Conservation (phyloP, 1,140 invertebrate genomes). For the Platyscapa corneri region DNA sequence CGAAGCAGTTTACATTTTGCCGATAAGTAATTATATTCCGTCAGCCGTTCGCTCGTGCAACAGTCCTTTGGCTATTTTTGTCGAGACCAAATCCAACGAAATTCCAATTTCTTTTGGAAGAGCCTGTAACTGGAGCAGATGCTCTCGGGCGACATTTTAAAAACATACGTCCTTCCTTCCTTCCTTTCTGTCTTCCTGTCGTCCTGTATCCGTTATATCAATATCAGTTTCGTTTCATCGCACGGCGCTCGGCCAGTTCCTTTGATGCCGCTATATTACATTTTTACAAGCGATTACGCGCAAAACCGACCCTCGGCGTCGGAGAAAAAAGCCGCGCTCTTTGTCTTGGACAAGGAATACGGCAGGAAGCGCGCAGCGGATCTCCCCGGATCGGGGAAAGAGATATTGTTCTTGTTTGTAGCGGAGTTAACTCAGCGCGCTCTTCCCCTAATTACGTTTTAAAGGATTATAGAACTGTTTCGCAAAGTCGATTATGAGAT, state of each 20-base stretch:
- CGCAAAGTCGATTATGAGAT: constrained; percentile 70
- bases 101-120: too few relatives aligned
- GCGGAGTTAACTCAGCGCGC: constrained; percentile 62
- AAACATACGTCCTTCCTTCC: background rate
- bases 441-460: constrained; percentile 57
- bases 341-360: background rate
- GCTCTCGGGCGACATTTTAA: too few relatives aligned
- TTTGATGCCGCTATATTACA: constrained; percentile 70
- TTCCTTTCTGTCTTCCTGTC: too few relatives aligned
- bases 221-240: constrained; percentile 60
- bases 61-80: too few relatives aligned
- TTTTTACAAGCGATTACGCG: constrained; percentile 68
- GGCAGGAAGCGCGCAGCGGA: background rate
- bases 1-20: too few relatives aligned
- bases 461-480: constrained; percentile 72
- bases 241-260: constrained; percentile 36
- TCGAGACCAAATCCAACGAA: too few relatives aligned
- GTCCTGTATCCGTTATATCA: constrained; percentile 43
- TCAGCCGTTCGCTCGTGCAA: too few relatives aligned
- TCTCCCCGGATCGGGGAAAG: constrained; percentile 33
- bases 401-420: constrained; percentile 63
- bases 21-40: too few relatives aligned
- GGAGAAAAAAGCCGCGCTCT: constrained; percentile 63
- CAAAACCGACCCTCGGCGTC: constrained; percentile 9
- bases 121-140: too few relatives aligned